A percentile compares a stretch with the other conserved stretches of the same genome.
Evolutionary conservation across 2,888 invertebrate species (phyloP).

Genomic region (Fragum whitleyi): DNA sequence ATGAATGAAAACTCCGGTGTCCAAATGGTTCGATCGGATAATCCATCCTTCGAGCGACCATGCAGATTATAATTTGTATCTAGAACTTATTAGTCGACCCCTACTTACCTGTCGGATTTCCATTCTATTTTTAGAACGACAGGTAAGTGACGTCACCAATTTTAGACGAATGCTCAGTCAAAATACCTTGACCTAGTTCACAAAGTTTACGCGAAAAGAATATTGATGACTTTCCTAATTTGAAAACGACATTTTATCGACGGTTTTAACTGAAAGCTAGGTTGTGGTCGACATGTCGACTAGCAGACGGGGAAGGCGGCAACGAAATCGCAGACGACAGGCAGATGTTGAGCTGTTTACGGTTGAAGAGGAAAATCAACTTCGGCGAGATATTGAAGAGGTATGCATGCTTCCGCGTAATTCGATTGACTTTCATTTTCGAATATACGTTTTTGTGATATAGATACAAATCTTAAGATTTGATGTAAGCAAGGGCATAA

Average conservation of each 20-base stretch:
- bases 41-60: no score
- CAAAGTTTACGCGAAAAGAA: background rate
- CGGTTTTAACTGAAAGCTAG: background rate
- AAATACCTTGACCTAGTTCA: slow-evolving; percentile 23
- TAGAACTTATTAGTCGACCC: background rate
- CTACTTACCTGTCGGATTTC: slow-evolving; percentile 3
- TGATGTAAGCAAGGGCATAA: no score
- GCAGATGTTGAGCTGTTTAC: slow-evolving; percentile 1
- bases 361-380: slow-evolving; percentile 1
- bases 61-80: no score
- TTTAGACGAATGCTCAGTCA: background rate
- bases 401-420: slow-evolving; percentile 11
- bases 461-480: no score
- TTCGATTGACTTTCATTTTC: background rate
- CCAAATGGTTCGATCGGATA: no score
- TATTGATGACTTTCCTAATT: background rate
- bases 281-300: background rate
- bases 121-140: slow-evolving; percentile 10
- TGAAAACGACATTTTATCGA: background rate
- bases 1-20: no score
- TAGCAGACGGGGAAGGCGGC: background rate
- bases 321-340: background rate
- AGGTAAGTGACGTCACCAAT: slow-evolving; percentile 14
- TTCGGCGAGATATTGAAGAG: slow-evolving; percentile 8
- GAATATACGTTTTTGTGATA: no score